phyloP scores from a whole-genome alignment of 1,140 invertebrate genomes.

The Drosophila albomicans region DNA sequence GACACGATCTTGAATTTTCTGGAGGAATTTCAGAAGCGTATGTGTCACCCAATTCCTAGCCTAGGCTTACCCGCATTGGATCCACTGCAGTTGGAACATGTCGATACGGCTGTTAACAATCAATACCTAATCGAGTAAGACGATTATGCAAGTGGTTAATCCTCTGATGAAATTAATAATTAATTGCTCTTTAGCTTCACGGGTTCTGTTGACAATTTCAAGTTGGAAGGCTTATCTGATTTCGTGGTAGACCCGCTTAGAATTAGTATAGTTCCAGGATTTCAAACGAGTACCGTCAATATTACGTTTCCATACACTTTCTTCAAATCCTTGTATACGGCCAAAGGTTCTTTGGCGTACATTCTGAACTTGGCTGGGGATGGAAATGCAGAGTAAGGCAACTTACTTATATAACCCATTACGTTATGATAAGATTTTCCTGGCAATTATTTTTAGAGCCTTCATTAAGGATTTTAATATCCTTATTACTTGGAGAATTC shows the following conservation, averaged over 20 bases:
- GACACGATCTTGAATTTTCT: conserved; percentile 55
- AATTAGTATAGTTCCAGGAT: conserved; percentile 29
- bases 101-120: conserved; percentile 51
- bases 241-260: conserved; percentile 55
- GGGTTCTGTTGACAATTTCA: conserved; percentile 68
- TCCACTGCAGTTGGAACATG: conserved; percentile 58
- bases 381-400: conserved; percentile 72
- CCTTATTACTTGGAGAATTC: conserved; percentile 56
- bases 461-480: conserved; percentile 52
- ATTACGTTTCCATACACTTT: conserved; percentile 63
- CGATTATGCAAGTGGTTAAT: too few relatives aligned
- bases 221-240: conserved; percentile 68
- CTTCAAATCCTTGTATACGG: conserved; percentile 72
- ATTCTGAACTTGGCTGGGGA: conserved; percentile 73
- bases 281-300: conserved; percentile 52
- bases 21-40: conserved; percentile 61
- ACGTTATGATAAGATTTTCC: background rate
- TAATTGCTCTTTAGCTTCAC: conserved; percentile 55
- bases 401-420: too few relatives aligned
- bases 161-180: background rate
- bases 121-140: conserved; percentile 76
- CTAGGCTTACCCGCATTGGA: conserved; percentile 74
- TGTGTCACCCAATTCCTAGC: conserved; percentile 79
- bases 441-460: conserved; percentile 33
- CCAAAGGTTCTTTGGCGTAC: conserved; percentile 75